These are phyloP conservation scores for Malthinus seriepunctatus DNA, from an alignment of 2,888 invertebrate species.

Conservation along the genomic window DNA sequence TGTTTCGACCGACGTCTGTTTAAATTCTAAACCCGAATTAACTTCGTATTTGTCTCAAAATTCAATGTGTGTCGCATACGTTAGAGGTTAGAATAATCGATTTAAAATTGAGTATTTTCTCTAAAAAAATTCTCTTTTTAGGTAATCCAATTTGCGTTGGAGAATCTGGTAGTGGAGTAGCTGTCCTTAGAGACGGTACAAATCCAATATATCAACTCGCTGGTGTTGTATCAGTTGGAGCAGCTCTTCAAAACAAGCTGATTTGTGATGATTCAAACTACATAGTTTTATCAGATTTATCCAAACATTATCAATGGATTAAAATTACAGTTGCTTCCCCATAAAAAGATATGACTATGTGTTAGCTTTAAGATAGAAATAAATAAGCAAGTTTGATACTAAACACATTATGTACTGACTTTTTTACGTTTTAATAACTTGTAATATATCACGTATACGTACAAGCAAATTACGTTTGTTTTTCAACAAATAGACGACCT, in stretches of 20 bases:
- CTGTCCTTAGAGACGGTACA: slow-evolving; percentile 43
- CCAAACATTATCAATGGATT: slow-evolving; percentile 61
- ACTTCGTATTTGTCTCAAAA: slow-evolving; percentile 60
- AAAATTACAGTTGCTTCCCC: slow-evolving; percentile 14
- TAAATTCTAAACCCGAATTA: slow-evolving; percentile 64
- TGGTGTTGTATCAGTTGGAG: slow-evolving; percentile 63
- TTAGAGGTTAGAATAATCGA: slow-evolving; percentile 37
- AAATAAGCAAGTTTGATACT: too few species aligned
- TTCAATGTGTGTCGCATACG: slow-evolving; percentile 52
- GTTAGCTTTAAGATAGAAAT: too few species aligned
- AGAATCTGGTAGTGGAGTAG: slow-evolving; percentile 53
- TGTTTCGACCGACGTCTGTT: slow-evolving; percentile 61
- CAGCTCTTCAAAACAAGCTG: slow-evolving; percentile 58
- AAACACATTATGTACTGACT: too few species aligned
- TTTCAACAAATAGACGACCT: too few species aligned
- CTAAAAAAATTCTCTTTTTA: slow-evolving; percentile 36
- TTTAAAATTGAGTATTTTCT: not conserved
- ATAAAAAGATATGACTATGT: too few species aligned
- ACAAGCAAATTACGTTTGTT: too few species aligned
- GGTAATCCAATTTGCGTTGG: slow-evolving; percentile 62
- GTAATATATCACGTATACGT: too few species aligned
- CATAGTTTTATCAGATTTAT: slow-evolving; percentile 65
- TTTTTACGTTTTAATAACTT: too few species aligned
- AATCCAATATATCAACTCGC: slow-evolving; percentile 46
- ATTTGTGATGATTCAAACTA: slow-evolving; percentile 64